Evolutionary conservation across 2,113 vertebrate genomes (phyloP).

Genomic region (Blennius ocellaris): DNA sequence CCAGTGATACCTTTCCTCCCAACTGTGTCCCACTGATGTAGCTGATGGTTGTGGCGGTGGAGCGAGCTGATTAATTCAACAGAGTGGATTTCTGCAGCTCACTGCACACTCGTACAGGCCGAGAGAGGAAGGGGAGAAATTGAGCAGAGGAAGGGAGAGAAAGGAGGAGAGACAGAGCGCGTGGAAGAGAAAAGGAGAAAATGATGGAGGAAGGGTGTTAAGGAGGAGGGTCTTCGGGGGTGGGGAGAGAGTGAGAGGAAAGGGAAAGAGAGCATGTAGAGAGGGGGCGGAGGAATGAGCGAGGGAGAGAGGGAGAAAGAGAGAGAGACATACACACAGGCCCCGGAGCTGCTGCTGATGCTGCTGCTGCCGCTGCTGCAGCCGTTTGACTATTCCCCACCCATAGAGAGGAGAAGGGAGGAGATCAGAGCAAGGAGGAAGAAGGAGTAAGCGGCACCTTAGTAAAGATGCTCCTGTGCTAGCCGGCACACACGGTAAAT

Average conservation of each 20-base stretch:
- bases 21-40: constrained; percentile 49
- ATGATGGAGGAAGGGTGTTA: constrained; percentile 72
- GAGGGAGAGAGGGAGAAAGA: constrained; percentile 22
- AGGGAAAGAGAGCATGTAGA: constrained; percentile 56
- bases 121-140: constrained; percentile 36
- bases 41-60: constrained; percentile 59
- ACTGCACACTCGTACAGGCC: constrained; percentile 44
- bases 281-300: constrained; percentile 64
- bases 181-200: constrained; percentile 53
- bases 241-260: constrained; percentile 66
- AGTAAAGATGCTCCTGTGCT: constrained; percentile 70
- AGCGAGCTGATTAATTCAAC: constrained; percentile 75
- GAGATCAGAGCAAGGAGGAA: constrained; percentile 71
- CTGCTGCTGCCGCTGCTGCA: constrained; percentile 76
- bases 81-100: constrained; percentile 72
- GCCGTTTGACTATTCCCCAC: constrained; percentile 78
- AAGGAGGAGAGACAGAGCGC: constrained; percentile 19
- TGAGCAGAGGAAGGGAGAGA: constrained; percentile 38
- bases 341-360: constrained; percentile 70
- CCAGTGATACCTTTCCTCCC: constrained; percentile 38
- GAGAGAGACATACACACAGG: constrained; percentile 49
- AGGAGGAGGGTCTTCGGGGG: constrained; percentile 71
- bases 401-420: constrained; percentile 74
- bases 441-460: constrained; percentile 66
- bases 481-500: constrained; percentile 73